Base-by-base conservation (phyloP, 2,113 vertebrate species). In the Brachyhypopomus gauderio region DNA sequence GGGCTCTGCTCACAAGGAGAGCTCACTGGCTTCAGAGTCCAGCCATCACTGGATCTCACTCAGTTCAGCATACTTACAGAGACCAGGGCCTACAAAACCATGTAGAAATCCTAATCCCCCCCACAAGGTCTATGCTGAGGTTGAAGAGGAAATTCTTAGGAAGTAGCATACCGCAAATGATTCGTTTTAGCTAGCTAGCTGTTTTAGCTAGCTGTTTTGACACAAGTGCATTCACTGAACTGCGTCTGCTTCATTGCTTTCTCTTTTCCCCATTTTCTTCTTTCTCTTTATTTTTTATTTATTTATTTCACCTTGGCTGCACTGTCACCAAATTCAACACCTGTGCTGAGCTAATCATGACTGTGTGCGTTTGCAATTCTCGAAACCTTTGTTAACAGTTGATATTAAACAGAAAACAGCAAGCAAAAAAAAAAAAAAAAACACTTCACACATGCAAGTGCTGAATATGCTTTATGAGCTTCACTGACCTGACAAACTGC, bases 401-500 rank as follows among this genome's bases (percentile, higher is more conserved):
- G 9, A 52, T 52, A 14, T 52, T 14, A 14, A 52, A 52, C 9
- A 52, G 9, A 52, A 52, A 52, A 52, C 45, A 52, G 45, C 12
- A 52, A 52, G n/a, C 0, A 60, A 2, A 60, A 20, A 22, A 60
- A 60, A 22, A 55, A 9, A 55, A 55, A 55, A 55, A 60, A 12
- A 60, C 58, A n/a, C 58, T n/a, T 16, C 56, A 58, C 56, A 58
- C 8, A n/a, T 17, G 19, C 58, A 22, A 22, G 60, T 36, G 36
- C 69, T 78, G 38, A 14, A 52, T 14, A 52, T 52, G 30, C 23
- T 30, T 62, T 27, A 52, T 52, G 45, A 78, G 60, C 64, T 55
- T 66, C 58, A 75, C 83, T 69, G 25, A 14, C 4, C 66, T 55
- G 77, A 75, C 85, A 86, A 86, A 81, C 83, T 84, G 75, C 75